These are phyloP conservation scores for Tenrec ecaudatus DNA, from an alignment of 2,113 vertebrate species.

Conservation along the genomic window DNA sequence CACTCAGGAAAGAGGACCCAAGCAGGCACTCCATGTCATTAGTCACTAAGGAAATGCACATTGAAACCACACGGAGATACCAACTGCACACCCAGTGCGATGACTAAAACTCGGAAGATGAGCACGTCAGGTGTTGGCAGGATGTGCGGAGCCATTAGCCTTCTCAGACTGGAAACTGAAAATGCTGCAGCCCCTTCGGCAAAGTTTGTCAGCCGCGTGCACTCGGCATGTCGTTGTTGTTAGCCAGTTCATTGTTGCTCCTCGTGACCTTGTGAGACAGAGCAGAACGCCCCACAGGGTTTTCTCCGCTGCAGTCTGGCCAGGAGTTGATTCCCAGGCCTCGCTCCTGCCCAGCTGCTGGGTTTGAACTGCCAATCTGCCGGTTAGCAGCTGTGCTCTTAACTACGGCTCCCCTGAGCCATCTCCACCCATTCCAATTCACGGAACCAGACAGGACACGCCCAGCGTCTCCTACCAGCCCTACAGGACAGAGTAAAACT, in stretches of 20 bases:
- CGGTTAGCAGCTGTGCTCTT: neutral
- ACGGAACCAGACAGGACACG: neutral
- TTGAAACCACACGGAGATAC: neutral
- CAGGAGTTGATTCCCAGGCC: neutral
- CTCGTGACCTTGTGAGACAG: neutral
- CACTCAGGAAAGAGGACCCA: neutral
- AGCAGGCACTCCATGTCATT: neutral
- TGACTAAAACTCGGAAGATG: neutral
- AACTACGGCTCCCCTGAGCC: neutral
- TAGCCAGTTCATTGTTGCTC: neutral
- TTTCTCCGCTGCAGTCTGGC: neutral
- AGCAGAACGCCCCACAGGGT: neutral
- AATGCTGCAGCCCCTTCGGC: neutral
- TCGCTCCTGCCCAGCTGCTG: neutral
- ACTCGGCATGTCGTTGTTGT: too few species aligned
- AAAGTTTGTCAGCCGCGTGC: too few species aligned
- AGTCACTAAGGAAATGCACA: neutral
- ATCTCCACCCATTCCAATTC: neutral
- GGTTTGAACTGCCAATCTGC: neutral
- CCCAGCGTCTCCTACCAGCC: too few species aligned
- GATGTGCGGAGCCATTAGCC: rapidly evolving
- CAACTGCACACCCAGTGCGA: too few species aligned
- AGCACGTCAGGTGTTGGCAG: neutral
- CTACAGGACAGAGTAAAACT: too few species aligned
- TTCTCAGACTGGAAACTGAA: rapidly evolving